Percentiles rank a stretch among this genome's conserved stretches.
phyloP scores from a whole-genome alignment of 2,888 invertebrate genomes.

The Pheosia gnoma region DNA sequence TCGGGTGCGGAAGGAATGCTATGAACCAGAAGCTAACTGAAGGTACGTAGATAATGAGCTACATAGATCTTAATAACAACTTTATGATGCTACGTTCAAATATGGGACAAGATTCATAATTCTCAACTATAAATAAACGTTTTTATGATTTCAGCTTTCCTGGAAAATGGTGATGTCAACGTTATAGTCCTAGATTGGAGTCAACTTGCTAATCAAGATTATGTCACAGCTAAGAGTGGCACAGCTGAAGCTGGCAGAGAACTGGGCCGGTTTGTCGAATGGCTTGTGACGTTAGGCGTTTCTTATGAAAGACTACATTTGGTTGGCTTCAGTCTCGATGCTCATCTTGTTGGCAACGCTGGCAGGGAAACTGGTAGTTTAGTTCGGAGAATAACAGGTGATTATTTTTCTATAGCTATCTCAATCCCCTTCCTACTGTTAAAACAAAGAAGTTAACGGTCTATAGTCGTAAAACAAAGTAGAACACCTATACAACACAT shows the following conservation, averaged over 20 bases:
- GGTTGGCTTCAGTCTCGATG: slow-evolving; percentile 76
- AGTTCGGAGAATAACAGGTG: slow-evolving; percentile 67
- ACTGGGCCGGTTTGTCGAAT: slow-evolving; percentile 57
- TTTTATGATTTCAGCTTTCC: slow-evolving; percentile 51
- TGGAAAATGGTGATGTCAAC: slow-evolving; percentile 59
- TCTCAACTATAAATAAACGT: too few species aligned
- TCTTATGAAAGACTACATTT: slow-evolving; percentile 61
- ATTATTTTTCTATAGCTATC: too few species aligned
- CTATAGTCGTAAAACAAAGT: too few species aligned
- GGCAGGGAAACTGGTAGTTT: slow-evolving; percentile 54
- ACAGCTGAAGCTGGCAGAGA: slow-evolving; percentile 51
- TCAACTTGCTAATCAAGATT: slow-evolving; percentile 58
- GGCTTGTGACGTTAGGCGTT: slow-evolving; percentile 50
- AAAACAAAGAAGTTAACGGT: too few species aligned
- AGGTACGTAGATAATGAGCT: slow-evolving; percentile 44
- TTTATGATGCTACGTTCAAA: too few species aligned
- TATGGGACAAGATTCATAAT: too few species aligned
- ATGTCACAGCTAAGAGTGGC: slow-evolving; percentile 59
- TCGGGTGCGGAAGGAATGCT: slow-evolving; percentile 47
- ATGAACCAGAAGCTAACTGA: slow-evolving; percentile 52
- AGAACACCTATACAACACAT: too few species aligned
- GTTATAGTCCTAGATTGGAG: slow-evolving; percentile 75
- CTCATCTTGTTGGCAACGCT: slow-evolving; percentile 68
- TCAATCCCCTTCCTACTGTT: too few species aligned
- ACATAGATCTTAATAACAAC: too few species aligned